Evolutionary conservation across 2,113 vertebrate species (phyloP).

Genomic region (Falcunculus frontatus): DNA sequence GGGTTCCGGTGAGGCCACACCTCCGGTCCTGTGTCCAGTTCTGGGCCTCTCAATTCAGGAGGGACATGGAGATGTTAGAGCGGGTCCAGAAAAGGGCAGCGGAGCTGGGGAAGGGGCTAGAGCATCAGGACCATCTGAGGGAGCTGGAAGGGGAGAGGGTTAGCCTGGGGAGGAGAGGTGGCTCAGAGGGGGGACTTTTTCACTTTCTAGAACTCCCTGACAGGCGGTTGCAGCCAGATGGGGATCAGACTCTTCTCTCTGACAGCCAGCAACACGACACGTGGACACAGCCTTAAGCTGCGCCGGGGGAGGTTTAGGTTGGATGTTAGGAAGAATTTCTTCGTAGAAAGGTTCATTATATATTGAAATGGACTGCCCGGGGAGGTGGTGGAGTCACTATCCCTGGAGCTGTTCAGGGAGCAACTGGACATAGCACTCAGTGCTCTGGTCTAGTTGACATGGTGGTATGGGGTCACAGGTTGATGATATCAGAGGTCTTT

Average conservation of each 20-base stretch:
- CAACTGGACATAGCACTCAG: neutral
- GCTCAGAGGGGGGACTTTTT: neutral
- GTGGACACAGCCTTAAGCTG: neutral
- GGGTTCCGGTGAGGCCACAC: neutral
- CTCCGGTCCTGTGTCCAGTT: neutral
- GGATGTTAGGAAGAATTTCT: neutral
- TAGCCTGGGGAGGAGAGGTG: neutral
- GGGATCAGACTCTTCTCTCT: neutral
- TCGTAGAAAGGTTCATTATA: neutral
- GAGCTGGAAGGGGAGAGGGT: neutral
- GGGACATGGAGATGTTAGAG: neutral
- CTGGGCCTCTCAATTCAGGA: neutral
- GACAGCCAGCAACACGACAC: too few species aligned
- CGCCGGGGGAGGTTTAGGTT: accelerated
- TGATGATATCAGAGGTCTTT: neutral
- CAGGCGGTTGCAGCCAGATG: neutral
- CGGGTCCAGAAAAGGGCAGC: neutral
- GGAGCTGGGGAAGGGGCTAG: neutral
- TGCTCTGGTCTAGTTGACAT: neutral
- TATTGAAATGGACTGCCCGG: neutral
- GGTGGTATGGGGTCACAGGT: neutral
- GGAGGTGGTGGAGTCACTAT: neutral
- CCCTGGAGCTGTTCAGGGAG: neutral
- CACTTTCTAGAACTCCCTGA: neutral
- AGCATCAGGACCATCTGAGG: neutral